Evolutionary conservation across 2,797 vertebrate genomes (phyloP), one percentile per base, ranked within the genome.

Genomic region (Galaxias olidus): DNA sequence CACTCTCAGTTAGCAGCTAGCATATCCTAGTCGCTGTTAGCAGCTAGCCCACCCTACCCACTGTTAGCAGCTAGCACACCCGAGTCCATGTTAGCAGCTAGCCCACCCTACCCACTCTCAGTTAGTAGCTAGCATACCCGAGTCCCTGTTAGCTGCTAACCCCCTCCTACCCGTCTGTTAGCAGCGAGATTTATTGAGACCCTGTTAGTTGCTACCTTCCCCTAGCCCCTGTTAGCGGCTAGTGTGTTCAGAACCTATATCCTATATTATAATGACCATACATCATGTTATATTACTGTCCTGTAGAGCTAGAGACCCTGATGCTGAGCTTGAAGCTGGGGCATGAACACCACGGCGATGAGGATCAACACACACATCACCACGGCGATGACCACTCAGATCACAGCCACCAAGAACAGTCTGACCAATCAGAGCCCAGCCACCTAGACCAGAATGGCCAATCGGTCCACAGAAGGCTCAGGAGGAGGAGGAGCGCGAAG

Each of bases 271-370:
- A 51, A 51, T 53, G 17, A 53, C 57, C 8, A 56, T 30, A 4
- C 8, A 10, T 10, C 12, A 15, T 14, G 10, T 63, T 71, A 8
- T 49, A 0, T 65, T 52, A 72, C n/a, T 68, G 1, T 44, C 63
- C 17, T 7, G 14, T 63, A 86, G 91, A 84, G 61, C 59, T 93
- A 40, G 73, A 87, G 42, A 56, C 42, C 18, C 49, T 86, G 40
- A 78, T 86, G 64, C 46, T 43, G 43, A 20, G 47, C 41, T 53
- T 86, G 44, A 65, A 75, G 4, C 65, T 86, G 67, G 79, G 74
- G 13, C 68, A 74, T 4, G 7, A 18, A 6, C 55, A 66, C 5
- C n/a, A 11, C 42, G 20, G 12, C 8, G 44, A 65, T 0, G 49
- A 45, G 1, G 65, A 66, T 10, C 46, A 56, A 8, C 69, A 79